Base-by-base conservation (phyloP, 2,113 vertebrate species). In the Panthera uncia region DNA sequence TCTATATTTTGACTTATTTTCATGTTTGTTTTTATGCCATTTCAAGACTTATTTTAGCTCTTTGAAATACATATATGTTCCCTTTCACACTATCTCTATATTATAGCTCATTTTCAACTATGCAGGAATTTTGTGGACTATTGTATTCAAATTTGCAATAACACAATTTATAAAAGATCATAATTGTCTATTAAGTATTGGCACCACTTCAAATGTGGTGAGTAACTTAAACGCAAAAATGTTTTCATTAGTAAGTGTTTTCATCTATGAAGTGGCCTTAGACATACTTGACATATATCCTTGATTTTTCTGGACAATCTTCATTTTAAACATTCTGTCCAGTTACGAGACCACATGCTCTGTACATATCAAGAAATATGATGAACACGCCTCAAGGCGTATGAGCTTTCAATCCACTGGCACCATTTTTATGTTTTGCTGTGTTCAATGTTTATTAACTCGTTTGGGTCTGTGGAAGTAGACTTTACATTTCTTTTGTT, bases 31-130 rank as follows among this genome's bases (percentile, higher is more conserved):
- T 89, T 91, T 57, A 85, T 92, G 45, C 7, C 31, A 86, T 93
- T 69, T 36, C 33, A 92, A 86, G 25, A n/a, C 83, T 83, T 89
- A 91, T 91, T 91, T 85, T 55, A 97, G 65, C 31, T 91, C 38
- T 88, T 57, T 65, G 19, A 82, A 76, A 65, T 91, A 65, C 2
- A 23, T 57, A 4, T 36, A 10, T n/a, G 38, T 48, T 94, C 18
- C 5, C 19, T 89, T 91, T 89, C 50, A 85, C 0, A 79, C 19
- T 66, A 48, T 91, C 31, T 96, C 11, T 86, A 95, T 91, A 73
- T 95, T 96, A 36, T n/a, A 84, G 61, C 23, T 93, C 93, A 92
- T 84, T 95, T 95, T 92, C 90, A 95, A 13, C n/a, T 87, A 21
- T 12, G 8, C 25, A 78, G 38, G 29, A 90, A 69, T 94, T 96